Percentiles rank a stretch among this genome's conserved stretches.
Conservation (phyloP, 2,797 vertebrate genomes). For the Hydrophis major region DNA sequence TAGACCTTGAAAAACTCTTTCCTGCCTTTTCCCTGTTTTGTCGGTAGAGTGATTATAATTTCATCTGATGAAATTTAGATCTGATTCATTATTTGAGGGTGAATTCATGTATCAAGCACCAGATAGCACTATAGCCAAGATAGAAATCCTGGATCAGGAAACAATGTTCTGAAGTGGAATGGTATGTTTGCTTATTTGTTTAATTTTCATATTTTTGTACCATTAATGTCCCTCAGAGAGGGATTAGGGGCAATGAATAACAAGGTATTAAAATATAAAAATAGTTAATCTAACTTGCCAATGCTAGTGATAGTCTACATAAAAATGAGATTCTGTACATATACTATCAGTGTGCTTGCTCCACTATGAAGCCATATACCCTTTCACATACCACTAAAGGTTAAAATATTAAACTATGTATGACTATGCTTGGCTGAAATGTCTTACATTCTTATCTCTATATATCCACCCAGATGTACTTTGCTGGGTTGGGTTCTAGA, state of each 20-base stretch:
- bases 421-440: background rate
- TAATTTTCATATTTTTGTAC: background rate
- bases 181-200: background rate
- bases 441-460: background rate
- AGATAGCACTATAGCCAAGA: background rate
- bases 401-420: background rate
- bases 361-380: background rate
- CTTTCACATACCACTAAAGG: background rate
- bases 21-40: conserved; percentile 13
- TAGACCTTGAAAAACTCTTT: background rate
- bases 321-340: background rate
- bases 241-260: background rate
- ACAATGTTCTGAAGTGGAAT: background rate
- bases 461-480: background rate
- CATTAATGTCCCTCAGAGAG: background rate
- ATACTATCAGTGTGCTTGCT: background rate
- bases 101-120: background rate
- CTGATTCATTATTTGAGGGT: background rate
- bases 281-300: background rate
- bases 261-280: background rate
- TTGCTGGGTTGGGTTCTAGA: background rate
- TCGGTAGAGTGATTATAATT: conserved; percentile 5
- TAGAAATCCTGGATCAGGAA: background rate
- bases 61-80: conserved; percentile 7
- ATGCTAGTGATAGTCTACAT: background rate